These are phyloP conservation scores for Acromyrmex echinatior DNA, from an alignment of 1,140 invertebrate genomes.

Conservation along the genomic window DNA sequence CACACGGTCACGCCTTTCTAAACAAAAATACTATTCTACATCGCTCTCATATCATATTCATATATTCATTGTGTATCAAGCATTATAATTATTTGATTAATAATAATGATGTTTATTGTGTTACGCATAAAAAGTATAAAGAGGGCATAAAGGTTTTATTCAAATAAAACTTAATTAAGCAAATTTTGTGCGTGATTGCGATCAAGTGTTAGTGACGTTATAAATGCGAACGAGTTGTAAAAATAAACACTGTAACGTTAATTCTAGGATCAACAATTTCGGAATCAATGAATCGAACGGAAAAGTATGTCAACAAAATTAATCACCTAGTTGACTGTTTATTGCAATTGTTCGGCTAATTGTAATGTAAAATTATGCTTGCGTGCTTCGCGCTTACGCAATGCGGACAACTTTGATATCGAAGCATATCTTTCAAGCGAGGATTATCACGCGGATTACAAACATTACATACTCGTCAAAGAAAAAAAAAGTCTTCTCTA, in stretches of 20 bases:
- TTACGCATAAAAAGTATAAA: too few relatives aligned
- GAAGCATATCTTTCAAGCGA: neutral
- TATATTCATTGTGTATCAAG: neutral
- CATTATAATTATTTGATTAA: neutral
- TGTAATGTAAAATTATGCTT: constrained; percentile 14
- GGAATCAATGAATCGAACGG: neutral
- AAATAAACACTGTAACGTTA: neutral
- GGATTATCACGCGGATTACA: neutral
- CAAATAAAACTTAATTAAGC: neutral
- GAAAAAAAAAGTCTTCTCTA: neutral
- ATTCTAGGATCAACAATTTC: neutral
- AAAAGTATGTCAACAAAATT: constrained; percentile 21
- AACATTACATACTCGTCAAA: neutral
- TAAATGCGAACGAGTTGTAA: neutral
- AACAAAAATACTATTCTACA: neutral
- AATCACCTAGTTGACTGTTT: neutral
- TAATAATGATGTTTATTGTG: neutral
- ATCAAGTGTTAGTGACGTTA: neutral
- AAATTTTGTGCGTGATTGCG: neutral
- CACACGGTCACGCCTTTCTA: neutral
- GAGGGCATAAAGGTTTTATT: neutral
- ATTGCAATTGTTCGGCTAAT: neutral
- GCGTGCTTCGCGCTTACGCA: neutral
- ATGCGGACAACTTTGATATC: neutral
- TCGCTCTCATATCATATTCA: neutral